Evolutionary conservation across 2,888 invertebrate genomes (phyloP).

Genomic region (Phyllotreta striolata): DNA sequence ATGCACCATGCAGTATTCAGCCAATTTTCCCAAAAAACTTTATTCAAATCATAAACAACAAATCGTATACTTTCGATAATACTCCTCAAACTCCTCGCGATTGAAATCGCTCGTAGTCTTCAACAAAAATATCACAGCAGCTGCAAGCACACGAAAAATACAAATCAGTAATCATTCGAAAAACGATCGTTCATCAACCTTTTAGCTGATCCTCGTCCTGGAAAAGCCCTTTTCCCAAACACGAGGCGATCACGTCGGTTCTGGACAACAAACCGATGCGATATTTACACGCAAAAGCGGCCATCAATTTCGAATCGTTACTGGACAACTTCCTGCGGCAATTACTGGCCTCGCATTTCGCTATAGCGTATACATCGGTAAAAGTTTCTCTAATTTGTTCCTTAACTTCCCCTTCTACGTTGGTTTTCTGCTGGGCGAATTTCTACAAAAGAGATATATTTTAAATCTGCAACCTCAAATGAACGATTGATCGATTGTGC

Average conservation of each 20-base stretch:
- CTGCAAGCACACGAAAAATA: conserved; percentile 23
- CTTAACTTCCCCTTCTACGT: conserved; percentile 38
- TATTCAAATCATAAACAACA: conserved; percentile 2
- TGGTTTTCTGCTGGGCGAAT: neutral
- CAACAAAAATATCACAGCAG: conserved; percentile 44
- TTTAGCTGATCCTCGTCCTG: conserved; percentile 44
- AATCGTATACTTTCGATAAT: conserved; percentile 27
- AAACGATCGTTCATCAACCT: conserved; percentile 34
- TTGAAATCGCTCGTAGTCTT: conserved; percentile 37
- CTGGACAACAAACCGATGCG: conserved; percentile 41
- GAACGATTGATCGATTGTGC: too few relatives aligned
- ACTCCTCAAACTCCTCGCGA: conserved; percentile 39
- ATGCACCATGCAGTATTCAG: too few relatives aligned
- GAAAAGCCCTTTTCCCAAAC: conserved; percentile 44
- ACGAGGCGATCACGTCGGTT: conserved; percentile 41
- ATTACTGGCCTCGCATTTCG: conserved; percentile 40
- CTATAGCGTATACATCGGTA: conserved; percentile 34
- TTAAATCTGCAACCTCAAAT: too few relatives aligned
- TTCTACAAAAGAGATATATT: conserved; percentile 1
- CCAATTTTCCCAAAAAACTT: too few relatives aligned
- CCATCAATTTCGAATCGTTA: conserved; percentile 41
- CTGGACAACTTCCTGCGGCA: conserved; percentile 36
- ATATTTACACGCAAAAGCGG: conserved; percentile 43
- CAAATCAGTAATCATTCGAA: too few relatives aligned
- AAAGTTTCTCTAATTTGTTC: conserved; percentile 43